Conservation (phyloP, 2,888 invertebrate genomes). For the Carabus problematicus region DNA sequence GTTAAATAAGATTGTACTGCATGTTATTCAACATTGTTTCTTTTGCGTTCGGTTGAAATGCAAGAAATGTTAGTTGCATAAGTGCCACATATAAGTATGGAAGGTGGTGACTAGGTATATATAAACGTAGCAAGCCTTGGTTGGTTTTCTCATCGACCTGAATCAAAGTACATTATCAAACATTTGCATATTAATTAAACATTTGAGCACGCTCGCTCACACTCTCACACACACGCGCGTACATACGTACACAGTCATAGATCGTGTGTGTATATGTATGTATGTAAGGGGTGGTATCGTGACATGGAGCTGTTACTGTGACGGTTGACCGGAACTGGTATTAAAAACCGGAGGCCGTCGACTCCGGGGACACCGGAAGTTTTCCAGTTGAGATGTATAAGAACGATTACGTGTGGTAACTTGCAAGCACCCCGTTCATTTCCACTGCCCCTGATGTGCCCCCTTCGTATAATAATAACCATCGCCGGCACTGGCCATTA, state of each 20-base stretch:
- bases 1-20: not conserved
- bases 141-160: constrained; percentile 11
- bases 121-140: no score
- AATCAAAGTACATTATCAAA: constrained; percentile 33
- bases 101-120: no score
- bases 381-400: not conserved
- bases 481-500: no score
- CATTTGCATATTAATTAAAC: constrained; percentile 17
- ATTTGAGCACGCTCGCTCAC: not conserved
- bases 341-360: constrained; percentile 6
- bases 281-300: not conserved
- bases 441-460: no score
- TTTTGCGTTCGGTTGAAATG: no score
- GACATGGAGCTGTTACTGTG: constrained; percentile 9
- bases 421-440: not conserved
- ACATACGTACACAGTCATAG: no score
- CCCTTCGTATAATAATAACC: no score
- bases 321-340: constrained; percentile 12
- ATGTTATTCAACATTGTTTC: not conserved
- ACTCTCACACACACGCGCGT: no score
- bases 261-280: no score
- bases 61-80: no score
- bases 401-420: not conserved
- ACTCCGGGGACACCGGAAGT: constrained; percentile 1
- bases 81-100: no score